These are phyloP conservation scores for Agrotis ipsilon DNA, from an alignment of 2,888 invertebrate species.

Conservation along the genomic window DNA sequence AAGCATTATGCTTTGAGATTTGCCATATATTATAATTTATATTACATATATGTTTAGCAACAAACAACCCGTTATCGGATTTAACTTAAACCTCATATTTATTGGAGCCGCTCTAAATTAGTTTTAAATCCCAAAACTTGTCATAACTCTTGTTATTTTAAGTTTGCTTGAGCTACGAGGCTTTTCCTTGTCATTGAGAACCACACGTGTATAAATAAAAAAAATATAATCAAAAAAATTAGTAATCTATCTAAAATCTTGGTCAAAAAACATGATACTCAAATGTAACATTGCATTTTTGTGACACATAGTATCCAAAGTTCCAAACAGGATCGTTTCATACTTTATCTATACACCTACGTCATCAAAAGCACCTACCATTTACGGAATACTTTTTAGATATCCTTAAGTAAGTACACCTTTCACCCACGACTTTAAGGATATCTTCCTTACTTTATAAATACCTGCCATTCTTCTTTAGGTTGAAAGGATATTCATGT, in stretches of 20 bases:
- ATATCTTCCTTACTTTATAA: neutral
- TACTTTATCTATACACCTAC: conserved; percentile 7
- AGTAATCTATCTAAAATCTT: too few relatives aligned
- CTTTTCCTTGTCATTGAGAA: neutral
- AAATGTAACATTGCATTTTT: neutral
- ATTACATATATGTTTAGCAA: conserved; percentile 25
- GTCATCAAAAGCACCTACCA: neutral
- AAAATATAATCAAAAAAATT: too few relatives aligned
- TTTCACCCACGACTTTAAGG: conserved; percentile 34
- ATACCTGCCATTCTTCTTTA: neutral
- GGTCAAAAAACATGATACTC: neutral
- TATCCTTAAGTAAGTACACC: neutral
- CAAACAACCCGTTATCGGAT: conserved; percentile 32
- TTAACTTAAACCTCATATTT: conserved; percentile 30
- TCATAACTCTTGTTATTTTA: conserved; percentile 24
- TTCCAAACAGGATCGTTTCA: neutral
- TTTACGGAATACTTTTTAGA: conserved; percentile 9
- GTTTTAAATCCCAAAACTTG: conserved; percentile 21
- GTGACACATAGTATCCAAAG: neutral
- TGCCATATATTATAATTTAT: conserved; percentile 28
- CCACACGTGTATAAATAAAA: neutral
- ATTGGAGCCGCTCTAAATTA: conserved; percentile 27
- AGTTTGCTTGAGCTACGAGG: neutral
- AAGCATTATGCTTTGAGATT: neutral
- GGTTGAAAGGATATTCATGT: conserved; percentile 21